Conservation (phyloP, 2,797 vertebrate genomes). For the Amniataba percoides region DNA sequence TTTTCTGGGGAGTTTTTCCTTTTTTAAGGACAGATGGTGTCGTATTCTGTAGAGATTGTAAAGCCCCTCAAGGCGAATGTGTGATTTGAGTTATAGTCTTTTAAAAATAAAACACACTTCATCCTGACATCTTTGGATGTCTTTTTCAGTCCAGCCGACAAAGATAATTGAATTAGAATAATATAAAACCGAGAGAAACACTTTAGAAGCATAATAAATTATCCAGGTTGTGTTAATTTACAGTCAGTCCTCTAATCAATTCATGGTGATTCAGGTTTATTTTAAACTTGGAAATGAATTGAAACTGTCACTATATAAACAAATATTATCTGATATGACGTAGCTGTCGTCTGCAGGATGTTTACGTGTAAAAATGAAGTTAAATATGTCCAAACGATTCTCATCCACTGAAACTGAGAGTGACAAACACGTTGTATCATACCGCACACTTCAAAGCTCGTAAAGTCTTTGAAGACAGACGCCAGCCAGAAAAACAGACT, state of each 20-base stretch:
- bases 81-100: too few species aligned
- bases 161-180: not conserved
- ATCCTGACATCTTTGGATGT: not conserved
- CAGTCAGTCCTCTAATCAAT: not conserved
- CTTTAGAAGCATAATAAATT: not conserved
- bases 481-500: constrained; percentile 14
- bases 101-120: too few species aligned
- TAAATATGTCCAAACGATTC: not conserved
- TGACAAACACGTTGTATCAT: not conserved
- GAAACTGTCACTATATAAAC: not conserved
- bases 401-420: not conserved
- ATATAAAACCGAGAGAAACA: not conserved
- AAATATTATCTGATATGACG: constrained; percentile 7
- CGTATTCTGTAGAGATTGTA: too few species aligned
- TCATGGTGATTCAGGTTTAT: not conserved
- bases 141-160: not conserved
- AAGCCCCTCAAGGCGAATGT: too few species aligned
- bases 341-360: not conserved
- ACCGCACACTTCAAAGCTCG: not conserved
- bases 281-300: not conserved
- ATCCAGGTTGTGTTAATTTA: not conserved
- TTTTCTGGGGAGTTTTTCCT: too few species aligned
- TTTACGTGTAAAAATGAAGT: not conserved
- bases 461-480: constrained; percentile 18
- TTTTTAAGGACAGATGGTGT: too few species aligned